phyloP scores from a whole-genome alignment of 2,888 invertebrate genomes.

The Girardia tigrina region DNA sequence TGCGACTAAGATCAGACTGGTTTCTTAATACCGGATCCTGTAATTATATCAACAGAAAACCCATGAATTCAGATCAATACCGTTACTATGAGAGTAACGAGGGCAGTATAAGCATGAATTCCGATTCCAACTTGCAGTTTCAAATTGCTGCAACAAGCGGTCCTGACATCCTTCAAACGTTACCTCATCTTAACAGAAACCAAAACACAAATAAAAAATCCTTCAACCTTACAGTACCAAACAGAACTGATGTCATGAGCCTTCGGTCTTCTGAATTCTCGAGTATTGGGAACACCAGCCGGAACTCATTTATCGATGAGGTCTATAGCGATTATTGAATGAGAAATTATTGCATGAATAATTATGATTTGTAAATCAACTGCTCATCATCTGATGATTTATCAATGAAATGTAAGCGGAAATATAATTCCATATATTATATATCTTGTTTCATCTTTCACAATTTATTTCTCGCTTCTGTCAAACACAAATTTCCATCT shows the following conservation, averaged over 20 bases:
- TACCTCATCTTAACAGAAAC: background rate
- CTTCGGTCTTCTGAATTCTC: background rate
- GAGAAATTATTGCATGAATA: background rate
- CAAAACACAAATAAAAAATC: background rate
- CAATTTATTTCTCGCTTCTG: no score
- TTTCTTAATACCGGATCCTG: constrained; percentile 14
- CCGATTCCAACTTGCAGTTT: constrained; percentile 5
- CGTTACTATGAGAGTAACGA: background rate
- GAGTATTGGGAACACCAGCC: constrained; percentile 1
- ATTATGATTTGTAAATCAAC: constrained; percentile 21
- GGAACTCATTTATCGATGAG: constrained; percentile 3
- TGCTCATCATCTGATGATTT: background rate
- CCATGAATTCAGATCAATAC: background rate
- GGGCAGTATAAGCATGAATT: background rate
- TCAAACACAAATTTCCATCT: no score
- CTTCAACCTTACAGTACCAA: background rate
- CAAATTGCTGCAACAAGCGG: constrained; percentile 6
- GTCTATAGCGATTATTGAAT: constrained; percentile 16
- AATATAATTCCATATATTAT: background rate
- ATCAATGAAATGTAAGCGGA: background rate
- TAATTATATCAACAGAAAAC: background rate
- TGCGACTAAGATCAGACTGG: background rate
- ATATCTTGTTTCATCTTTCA: no score
- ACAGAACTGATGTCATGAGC: background rate
- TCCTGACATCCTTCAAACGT: background rate